Evolutionary conservation across 92 coral and sea anemone species (phyloP).

Genomic region (Epizoanthus rinbou): DNA sequence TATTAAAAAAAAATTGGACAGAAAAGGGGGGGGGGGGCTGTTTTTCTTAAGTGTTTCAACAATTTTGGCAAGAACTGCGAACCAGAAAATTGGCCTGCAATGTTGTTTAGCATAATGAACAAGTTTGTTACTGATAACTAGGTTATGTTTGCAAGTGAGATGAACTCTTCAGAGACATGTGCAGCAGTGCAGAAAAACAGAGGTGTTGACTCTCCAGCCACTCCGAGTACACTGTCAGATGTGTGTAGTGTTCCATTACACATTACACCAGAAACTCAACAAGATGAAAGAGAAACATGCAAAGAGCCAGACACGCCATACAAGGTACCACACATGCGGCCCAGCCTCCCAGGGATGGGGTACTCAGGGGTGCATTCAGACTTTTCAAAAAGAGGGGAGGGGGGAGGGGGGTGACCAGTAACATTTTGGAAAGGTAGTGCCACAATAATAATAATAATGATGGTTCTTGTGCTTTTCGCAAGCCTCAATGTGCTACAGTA

Average conservation of each 20-base stretch:
- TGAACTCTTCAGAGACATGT: neutral
- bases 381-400: too few relatives aligned
- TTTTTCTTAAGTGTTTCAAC: too few relatives aligned
- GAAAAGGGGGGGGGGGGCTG: too few relatives aligned
- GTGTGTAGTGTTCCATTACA: slow-evolving; percentile 3
- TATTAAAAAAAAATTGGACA: too few relatives aligned
- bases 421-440: too few relatives aligned
- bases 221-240: slow-evolving; percentile 16
- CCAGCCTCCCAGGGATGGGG: too few relatives aligned
- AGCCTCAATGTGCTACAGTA: too few relatives aligned
- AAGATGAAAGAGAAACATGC: slow-evolving; percentile 5
- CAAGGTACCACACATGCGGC: neutral
- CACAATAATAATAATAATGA: too few relatives aligned
- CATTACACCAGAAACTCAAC: slow-evolving; percentile 36
- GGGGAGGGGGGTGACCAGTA: too few relatives aligned
- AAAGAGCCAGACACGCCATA: slow-evolving; percentile 27
- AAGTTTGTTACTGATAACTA: neutral
- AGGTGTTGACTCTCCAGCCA: neutral
- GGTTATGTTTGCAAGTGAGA: slow-evolving; percentile 1
- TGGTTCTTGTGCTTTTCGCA: too few relatives aligned
- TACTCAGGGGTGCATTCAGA: too few relatives aligned
- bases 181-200: neutral
- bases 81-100: neutral
- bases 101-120: neutral
- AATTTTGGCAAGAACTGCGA: too few relatives aligned